Base-by-base conservation (phyloP, 2,888 invertebrate genomes). In the Eupithecia tripunctaria region DNA sequence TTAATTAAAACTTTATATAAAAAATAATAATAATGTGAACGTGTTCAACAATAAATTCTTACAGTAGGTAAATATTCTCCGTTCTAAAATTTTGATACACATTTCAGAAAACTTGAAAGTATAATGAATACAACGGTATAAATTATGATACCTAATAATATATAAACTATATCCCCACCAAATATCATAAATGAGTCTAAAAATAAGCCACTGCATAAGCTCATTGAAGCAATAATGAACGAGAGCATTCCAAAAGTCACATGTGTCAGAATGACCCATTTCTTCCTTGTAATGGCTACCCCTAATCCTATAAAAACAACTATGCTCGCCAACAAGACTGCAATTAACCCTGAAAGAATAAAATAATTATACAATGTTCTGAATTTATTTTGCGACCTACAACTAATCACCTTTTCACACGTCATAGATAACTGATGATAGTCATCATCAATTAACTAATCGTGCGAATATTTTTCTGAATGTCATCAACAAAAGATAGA, bases 101-200 rank as follows among this genome's bases (percentile, higher is more conserved):
- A 88, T 80, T 87, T 88, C 62, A 86, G 76, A 76, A 85, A 83
- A 62, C 82, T 80, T 8, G 83, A 81, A 7, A 76, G 70, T 29
- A 83, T 62, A 74, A 89, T 86, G 73, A 86, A 82, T 21, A 76
- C 47, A 0, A 88, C 82, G 70, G 86, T 86, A 79, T 85, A 88
- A 36, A 81, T 38, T 32, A 88, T 79, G 70, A 88, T 86, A 41
- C 38, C 76, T 68, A 84, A 72, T 63, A 90, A 76, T 51, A 86
- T 69, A 65, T 72, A 76, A 2, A 78, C 67, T 1, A 85, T 69
- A 29, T 71, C 18, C 2, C 63, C 21, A 12, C 78, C 77, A 21
- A 84, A 89, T 5, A 69, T 69, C 47, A 62, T 78, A 70, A 90
- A 90, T 0, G 77, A 70, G 0, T 76, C 14, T 14, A 74, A 80